Conservation (phyloP, 2,113 vertebrate species). For the Heloderma charlesbogerti region DNA sequence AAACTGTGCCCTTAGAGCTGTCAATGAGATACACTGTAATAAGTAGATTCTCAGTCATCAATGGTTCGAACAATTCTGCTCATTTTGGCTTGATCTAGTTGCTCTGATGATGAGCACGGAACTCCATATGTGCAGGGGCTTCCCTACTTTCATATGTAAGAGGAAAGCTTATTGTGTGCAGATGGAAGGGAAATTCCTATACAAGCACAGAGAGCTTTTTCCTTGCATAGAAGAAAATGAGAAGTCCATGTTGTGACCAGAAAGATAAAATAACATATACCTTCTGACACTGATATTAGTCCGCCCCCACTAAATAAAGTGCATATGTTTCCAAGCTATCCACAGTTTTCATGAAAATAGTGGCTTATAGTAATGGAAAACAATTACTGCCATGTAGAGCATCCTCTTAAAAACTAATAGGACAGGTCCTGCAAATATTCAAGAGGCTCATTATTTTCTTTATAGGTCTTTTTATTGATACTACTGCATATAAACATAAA, state of each 20-base stretch:
- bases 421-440: conserved; percentile 54
- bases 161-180: too few species aligned
- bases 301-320: conserved; percentile 57
- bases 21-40: neutral
- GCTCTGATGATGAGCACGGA: neutral
- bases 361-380: conserved; percentile 63
- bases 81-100: neutral
- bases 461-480: conserved; percentile 66
- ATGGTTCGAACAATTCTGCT: neutral
- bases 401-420: conserved; percentile 63
- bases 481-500: conserved; percentile 60
- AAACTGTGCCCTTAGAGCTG: neutral
- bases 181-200: neutral
- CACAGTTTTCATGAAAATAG: conserved; percentile 74
- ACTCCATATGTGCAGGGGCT: neutral
- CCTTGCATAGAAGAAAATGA: neutral
- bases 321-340: conserved; percentile 69
- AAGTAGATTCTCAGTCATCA: neutral
- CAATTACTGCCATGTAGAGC: conserved; percentile 51
- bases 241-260: neutral
- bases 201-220: neutral
- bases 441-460: conserved; percentile 69
- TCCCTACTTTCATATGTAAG: neutral
- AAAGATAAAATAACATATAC: neutral
- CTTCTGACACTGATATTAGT: neutral